Evolutionary conservation across 2,797 vertebrate genomes (phyloP).

Genomic region (Steatocranus sp.): DNA sequence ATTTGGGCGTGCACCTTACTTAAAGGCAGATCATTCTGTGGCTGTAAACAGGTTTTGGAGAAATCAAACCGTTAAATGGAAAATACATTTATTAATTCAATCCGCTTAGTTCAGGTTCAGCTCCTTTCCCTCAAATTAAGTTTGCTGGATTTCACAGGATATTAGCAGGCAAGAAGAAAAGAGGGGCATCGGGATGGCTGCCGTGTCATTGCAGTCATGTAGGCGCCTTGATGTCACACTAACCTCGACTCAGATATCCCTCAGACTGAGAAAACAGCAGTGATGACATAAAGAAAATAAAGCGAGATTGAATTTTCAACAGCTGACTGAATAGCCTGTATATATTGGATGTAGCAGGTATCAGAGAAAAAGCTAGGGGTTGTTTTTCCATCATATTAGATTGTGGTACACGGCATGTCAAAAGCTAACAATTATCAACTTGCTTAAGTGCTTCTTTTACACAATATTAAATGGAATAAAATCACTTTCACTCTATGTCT

Average conservation of each 20-base stretch:
- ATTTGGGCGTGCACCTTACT: conserved; percentile 73
- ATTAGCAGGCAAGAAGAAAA: conserved; percentile 68
- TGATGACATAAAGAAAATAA: conserved; percentile 15
- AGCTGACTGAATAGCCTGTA: background rate
- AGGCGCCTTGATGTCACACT: conserved; percentile 39
- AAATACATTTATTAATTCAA: conserved; percentile 83
- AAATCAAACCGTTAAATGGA: conserved; percentile 81
- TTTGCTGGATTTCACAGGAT: conserved; percentile 80
- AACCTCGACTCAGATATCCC: conserved; percentile 15
- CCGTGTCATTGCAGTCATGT: conserved; percentile 33
- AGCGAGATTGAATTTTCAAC: conserved; percentile 19
- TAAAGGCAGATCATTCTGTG: conserved; percentile 74
- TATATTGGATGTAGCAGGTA: background rate
- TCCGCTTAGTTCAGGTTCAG: conserved; percentile 83
- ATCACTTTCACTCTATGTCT: background rate
- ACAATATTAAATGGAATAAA: background rate
- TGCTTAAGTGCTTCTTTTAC: background rate
- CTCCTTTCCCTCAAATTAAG: conserved; percentile 79
- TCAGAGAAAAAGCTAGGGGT: background rate
- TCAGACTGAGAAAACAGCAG: background rate
- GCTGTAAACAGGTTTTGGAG: conserved; percentile 79
- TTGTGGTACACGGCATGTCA: background rate
- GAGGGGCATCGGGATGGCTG: conserved; percentile 45
- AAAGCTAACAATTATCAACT: background rate
- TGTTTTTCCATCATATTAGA: background rate